phyloP scores from a whole-genome alignment of 2,113 vertebrate genomes.

The Enhydra lutris region DNA sequence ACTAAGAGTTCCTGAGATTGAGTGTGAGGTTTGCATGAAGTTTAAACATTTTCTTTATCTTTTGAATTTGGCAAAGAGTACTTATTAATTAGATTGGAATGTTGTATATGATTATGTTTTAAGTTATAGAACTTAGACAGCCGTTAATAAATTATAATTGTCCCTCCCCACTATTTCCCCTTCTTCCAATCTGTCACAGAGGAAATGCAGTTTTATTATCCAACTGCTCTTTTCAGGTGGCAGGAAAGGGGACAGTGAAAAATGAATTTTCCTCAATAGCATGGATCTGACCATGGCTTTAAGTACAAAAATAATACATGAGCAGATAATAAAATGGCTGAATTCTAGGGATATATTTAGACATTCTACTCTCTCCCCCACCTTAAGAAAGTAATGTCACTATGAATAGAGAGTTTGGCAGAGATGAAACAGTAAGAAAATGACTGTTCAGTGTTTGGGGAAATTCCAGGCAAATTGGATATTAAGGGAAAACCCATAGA shows the following conservation, averaged over 20 bases:
- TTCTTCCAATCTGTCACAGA: neutral
- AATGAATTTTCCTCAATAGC: neutral
- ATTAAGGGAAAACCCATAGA: constrained; percentile 33
- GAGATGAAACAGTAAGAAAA: constrained; percentile 52
- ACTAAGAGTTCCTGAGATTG: neutral
- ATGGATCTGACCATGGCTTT: neutral
- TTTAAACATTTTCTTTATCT: constrained; percentile 4
- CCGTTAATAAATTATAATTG: neutral
- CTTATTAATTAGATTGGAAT: neutral
- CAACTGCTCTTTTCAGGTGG: neutral
- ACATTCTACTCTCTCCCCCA: neutral
- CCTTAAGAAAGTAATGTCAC: constrained; percentile 24
- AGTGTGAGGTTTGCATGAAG: neutral
- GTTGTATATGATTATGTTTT: neutral
- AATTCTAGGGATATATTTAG: constrained; percentile 34
- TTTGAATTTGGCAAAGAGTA: constrained; percentile 21
- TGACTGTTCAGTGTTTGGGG: constrained; percentile 24
- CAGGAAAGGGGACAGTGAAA: neutral
- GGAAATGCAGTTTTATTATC: neutral
- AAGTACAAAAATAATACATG: neutral
- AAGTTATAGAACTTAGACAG: neutral
- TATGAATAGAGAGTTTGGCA: constrained; percentile 20
- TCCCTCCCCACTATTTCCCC: accelerated
- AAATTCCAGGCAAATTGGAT: constrained; percentile 54
- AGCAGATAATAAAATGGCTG: neutral